These are phyloP conservation scores for Halcyon leucocephala DNA, from an alignment of 2,797 vertebrate species.

Conservation along the genomic window DNA sequence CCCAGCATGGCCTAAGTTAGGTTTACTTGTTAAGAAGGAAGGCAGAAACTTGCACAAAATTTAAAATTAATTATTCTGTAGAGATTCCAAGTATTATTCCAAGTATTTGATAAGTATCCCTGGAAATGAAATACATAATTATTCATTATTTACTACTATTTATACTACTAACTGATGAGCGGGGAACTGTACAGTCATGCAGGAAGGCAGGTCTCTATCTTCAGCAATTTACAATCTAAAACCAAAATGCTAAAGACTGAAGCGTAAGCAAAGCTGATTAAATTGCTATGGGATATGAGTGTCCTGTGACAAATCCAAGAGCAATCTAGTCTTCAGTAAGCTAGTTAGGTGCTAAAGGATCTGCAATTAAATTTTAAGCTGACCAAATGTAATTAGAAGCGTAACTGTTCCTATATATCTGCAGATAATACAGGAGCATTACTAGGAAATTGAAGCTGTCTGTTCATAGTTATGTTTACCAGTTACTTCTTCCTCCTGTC, in stretches of 20 bases:
- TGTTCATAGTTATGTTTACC: neutral
- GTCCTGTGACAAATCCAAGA: conserved; percentile 35
- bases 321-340: conserved; percentile 4
- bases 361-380: conserved; percentile 11
- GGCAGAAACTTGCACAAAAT: neutral
- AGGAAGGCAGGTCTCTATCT: neutral
- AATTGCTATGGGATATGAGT: conserved; percentile 5
- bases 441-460: neutral
- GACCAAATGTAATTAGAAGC: conserved; percentile 19
- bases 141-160: neutral
- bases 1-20: neutral
- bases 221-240: neutral
- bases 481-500: neutral
- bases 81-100: neutral
- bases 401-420: conserved; percentile 35
- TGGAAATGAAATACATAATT: neutral
- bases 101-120: neutral
- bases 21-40: neutral
- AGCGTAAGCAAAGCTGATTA: neutral
- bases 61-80: neutral
- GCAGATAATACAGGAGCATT: conserved; percentile 5
- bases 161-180: neutral
- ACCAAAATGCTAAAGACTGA: neutral
- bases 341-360: conserved; percentile 1
- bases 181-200: neutral